phyloP scores from a whole-genome alignment of 2,888 invertebrate species.

The Lithosia quadra region DNA sequence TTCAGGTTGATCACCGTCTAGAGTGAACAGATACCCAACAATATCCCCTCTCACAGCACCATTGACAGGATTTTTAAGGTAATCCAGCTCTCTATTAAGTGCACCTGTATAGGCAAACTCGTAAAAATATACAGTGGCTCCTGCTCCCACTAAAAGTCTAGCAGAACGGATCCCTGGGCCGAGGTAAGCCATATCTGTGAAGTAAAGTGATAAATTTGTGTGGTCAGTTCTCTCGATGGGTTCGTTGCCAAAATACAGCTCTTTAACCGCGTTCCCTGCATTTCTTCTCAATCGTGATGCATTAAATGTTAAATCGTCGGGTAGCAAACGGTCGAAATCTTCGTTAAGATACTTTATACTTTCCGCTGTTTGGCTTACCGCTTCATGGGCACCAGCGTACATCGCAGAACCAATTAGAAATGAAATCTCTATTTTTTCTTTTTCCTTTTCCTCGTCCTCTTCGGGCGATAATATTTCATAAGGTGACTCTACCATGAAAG shows the following conservation, averaged over 20 bases:
- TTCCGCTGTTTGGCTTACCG: constrained; percentile 53
- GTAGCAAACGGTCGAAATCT: constrained; percentile 59
- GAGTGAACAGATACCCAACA: constrained; percentile 82
- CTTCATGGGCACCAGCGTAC: constrained; percentile 68
- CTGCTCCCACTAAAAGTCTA: constrained; percentile 60
- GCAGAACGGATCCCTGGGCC: constrained; percentile 68
- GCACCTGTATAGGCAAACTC: constrained; percentile 85
- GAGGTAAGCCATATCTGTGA: constrained; percentile 70
- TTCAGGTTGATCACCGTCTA: constrained; percentile 45
- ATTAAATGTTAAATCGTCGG: constrained; percentile 67
- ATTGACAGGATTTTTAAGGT: constrained; percentile 64
- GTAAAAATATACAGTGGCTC: constrained; percentile 84
- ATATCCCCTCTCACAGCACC: constrained; percentile 87
- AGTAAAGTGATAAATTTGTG: constrained; percentile 59
- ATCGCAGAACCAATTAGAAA: constrained; percentile 73
- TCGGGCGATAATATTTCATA: constrained; percentile 61
- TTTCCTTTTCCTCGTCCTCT: constrained; percentile 43
- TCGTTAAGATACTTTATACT: constrained; percentile 59
- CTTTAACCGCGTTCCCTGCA: constrained; percentile 56
- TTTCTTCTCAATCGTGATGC: constrained; percentile 43
- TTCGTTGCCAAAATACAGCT: constrained; percentile 65
- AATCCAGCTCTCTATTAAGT: constrained; percentile 76
- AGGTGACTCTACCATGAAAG: constrained; percentile 65
- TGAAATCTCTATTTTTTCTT: constrained; percentile 53
- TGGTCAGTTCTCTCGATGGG: constrained; percentile 53